Evolutionary conservation across 2,888 invertebrate species (phyloP).

Genomic region (Phyllotreta striolata): DNA sequence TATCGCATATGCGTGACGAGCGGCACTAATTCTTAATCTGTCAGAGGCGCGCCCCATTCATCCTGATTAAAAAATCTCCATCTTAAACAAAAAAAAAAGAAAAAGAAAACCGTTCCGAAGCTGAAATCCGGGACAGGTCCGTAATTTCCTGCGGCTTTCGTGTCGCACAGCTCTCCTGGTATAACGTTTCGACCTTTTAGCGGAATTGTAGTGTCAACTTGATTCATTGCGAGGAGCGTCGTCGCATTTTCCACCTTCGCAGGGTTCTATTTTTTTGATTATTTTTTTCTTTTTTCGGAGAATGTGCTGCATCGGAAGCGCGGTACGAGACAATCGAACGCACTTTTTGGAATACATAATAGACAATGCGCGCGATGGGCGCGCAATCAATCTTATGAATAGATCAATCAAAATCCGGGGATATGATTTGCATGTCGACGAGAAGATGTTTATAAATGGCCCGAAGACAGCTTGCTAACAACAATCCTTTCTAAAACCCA

Average conservation of each 20-base stretch:
- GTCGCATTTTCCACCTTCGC: constrained; percentile 23
- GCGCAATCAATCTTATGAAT: constrained; percentile 62
- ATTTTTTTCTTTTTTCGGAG: neutral
- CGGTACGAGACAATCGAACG: constrained; percentile 34
- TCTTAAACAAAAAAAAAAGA: no score
- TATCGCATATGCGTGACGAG: constrained; percentile 57
- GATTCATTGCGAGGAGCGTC: constrained; percentile 53
- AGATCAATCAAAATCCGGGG: constrained; percentile 62
- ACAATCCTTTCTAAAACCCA: constrained; percentile 49
- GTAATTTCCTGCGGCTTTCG: constrained; percentile 58
- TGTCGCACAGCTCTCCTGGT: constrained; percentile 57
- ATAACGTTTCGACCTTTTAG: constrained; percentile 54
- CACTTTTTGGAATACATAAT: constrained; percentile 38
- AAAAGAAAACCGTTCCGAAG: constrained; percentile 57
- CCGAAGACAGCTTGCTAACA: constrained; percentile 55
- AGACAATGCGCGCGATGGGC: constrained; percentile 49
- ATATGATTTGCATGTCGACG: constrained; percentile 63
- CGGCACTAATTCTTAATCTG: constrained; percentile 57
- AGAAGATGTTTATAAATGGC: constrained; percentile 63
- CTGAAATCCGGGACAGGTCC: constrained; percentile 56
- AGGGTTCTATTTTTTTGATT: no score
- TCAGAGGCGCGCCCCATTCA: constrained; percentile 59
- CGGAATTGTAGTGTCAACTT: constrained; percentile 58
- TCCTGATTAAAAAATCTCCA: constrained; percentile 60
- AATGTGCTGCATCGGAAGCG: constrained; percentile 9